Conservation (phyloP, 1,140 invertebrate species). For the Spodoptera litura region DNA sequence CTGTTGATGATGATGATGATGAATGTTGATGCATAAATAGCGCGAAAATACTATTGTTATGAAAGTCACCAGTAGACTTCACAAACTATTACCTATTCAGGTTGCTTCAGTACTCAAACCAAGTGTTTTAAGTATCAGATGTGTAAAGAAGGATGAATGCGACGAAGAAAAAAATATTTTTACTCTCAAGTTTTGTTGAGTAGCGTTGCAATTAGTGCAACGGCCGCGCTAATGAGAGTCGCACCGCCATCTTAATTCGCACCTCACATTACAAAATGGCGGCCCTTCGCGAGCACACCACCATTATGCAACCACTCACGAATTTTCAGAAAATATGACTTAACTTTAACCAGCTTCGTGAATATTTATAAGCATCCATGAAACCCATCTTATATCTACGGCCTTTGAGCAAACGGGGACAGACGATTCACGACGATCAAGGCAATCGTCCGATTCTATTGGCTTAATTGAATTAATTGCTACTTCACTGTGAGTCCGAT, state of each 20-base stretch:
- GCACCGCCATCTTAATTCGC: conserved; percentile 54
- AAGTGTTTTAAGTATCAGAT: conserved; percentile 15
- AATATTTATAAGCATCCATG: conserved; percentile 9
- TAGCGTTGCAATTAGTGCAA: conserved; percentile 58
- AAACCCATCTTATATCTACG: not conserved
- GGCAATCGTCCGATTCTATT: conserved; percentile 25
- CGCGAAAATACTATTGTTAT: too few species aligned
- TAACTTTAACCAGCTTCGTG: not conserved
- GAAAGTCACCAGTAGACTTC: too few species aligned
- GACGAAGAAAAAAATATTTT: conserved; percentile 38
- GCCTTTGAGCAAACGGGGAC: not conserved
- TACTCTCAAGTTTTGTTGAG: conserved; percentile 34
- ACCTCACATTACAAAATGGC: conserved; percentile 58
- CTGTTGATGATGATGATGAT: too few species aligned
- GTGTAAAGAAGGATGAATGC: conserved; percentile 8
- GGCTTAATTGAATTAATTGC: conserved; percentile 27
- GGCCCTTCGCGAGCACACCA: conserved; percentile 34
- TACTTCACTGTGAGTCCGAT: conserved; percentile 23
- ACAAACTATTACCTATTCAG: conserved; percentile 1
- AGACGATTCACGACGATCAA: not conserved
- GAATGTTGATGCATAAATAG: too few species aligned
- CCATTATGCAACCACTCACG: conserved; percentile 48
- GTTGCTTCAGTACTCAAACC: not conserved
- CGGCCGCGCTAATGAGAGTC: conserved; percentile 54
- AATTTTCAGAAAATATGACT: conserved; percentile 41